A percentile compares a stretch with the other conserved stretches of the same genome.
Conservation (phyloP, 2,113 vertebrate genomes). For the Tachuris rubrigastra region DNA sequence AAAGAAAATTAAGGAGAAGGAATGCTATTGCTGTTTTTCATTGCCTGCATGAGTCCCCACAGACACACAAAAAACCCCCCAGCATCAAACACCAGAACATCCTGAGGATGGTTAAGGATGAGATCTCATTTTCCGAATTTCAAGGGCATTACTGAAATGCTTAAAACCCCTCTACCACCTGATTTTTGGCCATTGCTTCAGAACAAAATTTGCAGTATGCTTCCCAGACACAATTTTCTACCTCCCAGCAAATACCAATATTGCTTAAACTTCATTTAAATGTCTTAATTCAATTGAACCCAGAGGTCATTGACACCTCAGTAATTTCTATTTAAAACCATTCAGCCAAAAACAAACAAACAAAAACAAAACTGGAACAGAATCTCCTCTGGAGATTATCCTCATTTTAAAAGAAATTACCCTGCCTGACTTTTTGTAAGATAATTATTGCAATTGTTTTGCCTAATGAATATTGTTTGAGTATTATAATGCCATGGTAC, state of each 20-base stretch:
- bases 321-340: conserved; percentile 75
- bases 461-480: conserved; percentile 43
- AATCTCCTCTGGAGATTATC: conserved; percentile 52
- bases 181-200: not conserved
- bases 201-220: conserved; percentile 15
- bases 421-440: conserved; percentile 39
- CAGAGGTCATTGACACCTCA: conserved; percentile 70
- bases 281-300: conserved; percentile 73
- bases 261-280: conserved; percentile 70
- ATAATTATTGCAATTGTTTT: conserved; percentile 63
- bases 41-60: not conserved
- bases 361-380: conserved; percentile 49
- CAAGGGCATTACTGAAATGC: not conserved
- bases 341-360: conserved; percentile 68
- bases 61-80: fast-evolving
- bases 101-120: not conserved
- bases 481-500: not conserved
- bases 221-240: conserved; percentile 41
- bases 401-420: conserved; percentile 66
- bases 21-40: not conserved
- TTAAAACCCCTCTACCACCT: not conserved
- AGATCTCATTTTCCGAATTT: not conserved
- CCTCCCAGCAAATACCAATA: conserved; percentile 50
- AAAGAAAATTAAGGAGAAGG: not conserved
- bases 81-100: not conserved